These are phyloP conservation scores for Pterocles burchelli DNA, from an alignment of 2,113 vertebrate genomes.

Conservation along the genomic window DNA sequence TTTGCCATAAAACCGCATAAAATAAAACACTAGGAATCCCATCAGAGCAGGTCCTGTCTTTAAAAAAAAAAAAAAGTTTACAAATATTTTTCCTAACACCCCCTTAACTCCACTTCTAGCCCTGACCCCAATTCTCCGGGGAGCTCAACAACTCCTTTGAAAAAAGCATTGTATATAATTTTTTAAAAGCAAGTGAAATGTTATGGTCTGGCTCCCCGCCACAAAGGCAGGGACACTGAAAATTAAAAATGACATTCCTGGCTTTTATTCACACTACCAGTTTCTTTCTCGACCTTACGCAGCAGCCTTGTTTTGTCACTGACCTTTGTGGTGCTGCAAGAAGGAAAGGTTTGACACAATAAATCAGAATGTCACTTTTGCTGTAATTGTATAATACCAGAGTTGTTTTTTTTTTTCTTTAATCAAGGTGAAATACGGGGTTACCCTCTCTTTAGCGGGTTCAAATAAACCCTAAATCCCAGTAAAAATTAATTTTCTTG, in stretches of 20 bases:
- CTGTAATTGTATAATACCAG: slow-evolving; percentile 48
- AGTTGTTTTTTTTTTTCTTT: not conserved
- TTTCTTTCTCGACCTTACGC: not conserved
- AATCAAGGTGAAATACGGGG: slow-evolving; percentile 57
- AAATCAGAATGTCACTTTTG: slow-evolving; percentile 42
- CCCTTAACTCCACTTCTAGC: not conserved
- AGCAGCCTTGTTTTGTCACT: slow-evolving; percentile 11
- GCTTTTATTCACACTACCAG: not conserved
- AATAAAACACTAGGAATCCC: not conserved
- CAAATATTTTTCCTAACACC: not conserved
- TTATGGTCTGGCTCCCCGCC: not conserved
- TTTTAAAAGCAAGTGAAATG: not conserved
- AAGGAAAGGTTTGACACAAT: slow-evolving; percentile 25
- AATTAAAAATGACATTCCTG: slow-evolving; percentile 40
- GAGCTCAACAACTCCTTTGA: not conserved
- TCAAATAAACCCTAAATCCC: slow-evolving; percentile 27
- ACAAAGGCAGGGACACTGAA: not conserved
- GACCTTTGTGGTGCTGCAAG: slow-evolving; percentile 34
- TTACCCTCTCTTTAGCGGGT: not conserved
- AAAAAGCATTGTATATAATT: not conserved
- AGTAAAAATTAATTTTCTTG: slow-evolving; percentile 52
- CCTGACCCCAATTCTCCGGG: not conserved
- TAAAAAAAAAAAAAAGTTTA: not conserved
- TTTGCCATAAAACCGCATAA: not conserved
- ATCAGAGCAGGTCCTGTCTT: not conserved